Conservation (phyloP, 1,140 invertebrate species). For the Cydia fagiglandana region DNA sequence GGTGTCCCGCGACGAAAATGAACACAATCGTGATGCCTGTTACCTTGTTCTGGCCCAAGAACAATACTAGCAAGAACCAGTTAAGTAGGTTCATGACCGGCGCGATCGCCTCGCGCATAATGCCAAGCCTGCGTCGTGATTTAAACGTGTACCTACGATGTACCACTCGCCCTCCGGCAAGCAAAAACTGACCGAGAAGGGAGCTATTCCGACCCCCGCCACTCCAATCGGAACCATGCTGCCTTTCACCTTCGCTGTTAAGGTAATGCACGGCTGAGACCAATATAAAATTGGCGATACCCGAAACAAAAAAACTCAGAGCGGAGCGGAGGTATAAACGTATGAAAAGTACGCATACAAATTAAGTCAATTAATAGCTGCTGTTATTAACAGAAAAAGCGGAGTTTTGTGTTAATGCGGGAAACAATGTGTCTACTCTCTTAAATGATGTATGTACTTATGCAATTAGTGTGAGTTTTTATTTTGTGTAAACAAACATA, state of each 20-base stretch:
- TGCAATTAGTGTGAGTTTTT: too few species aligned
- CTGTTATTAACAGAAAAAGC: background rate
- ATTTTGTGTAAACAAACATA: too few species aligned
- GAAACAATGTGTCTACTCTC: background rate
- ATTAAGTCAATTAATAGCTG: background rate
- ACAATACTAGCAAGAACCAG: conserved; percentile 66
- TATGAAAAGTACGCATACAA: conserved; percentile 6
- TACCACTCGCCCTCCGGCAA: conserved; percentile 40
- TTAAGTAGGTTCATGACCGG: conserved; percentile 70
- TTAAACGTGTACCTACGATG: conserved; percentile 43
- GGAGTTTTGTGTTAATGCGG: background rate
- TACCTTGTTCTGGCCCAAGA: conserved; percentile 49
- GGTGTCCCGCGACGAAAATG: background rate
- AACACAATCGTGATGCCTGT: conserved; percentile 32
- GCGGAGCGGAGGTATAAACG: background rate
- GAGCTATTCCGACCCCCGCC: conserved; percentile 33
- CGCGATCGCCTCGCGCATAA: conserved; percentile 55
- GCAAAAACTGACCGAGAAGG: conserved; percentile 43
- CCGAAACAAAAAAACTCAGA: background rate
- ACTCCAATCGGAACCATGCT: conserved; percentile 33
- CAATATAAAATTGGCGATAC: conserved; percentile 4
- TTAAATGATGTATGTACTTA: background rate
- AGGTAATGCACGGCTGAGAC: background rate
- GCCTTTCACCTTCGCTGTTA: conserved; percentile 25
- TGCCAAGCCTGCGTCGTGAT: conserved; percentile 52